These are phyloP conservation scores for Rhagonycha lutea DNA, from an alignment of 2,888 invertebrate genomes.

Conservation along the genomic window DNA sequence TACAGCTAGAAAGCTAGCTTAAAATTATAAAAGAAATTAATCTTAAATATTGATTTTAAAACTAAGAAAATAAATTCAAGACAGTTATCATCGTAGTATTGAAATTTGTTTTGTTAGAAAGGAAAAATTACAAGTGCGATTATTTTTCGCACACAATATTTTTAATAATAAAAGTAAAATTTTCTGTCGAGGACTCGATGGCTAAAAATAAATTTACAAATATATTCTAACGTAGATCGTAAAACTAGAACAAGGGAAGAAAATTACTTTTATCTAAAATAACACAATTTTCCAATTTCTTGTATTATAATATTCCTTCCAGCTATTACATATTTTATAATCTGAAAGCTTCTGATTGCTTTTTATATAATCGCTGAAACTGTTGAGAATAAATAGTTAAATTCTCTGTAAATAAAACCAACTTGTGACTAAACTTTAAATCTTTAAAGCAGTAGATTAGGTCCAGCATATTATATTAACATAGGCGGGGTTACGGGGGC, in stretches of 20 bases:
- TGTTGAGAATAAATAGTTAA: background rate
- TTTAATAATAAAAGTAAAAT: background rate
- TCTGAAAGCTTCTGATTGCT: background rate
- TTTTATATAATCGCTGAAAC: background rate
- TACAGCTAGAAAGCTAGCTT: no score
- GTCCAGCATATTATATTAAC: no score
- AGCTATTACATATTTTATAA: background rate
- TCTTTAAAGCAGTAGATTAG: no score
- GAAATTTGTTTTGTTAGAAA: no score
- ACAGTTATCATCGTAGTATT: no score
- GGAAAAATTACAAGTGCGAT: no score
- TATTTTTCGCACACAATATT: no score
- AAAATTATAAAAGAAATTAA: no score
- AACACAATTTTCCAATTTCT: background rate
- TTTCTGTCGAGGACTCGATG: background rate
- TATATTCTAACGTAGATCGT: background rate
- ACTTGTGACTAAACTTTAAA: background rate
- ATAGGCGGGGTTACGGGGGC: no score
- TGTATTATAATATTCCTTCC: background rate
- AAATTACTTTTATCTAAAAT: background rate
- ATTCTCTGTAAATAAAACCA: background rate
- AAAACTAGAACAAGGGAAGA: background rate
- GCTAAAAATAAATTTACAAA: background rate
- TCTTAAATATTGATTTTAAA: no score
- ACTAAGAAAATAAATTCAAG: no score